These are phyloP conservation scores for Falcaria lacertinaria DNA, from an alignment of 2,888 invertebrate species.

Conservation along the genomic window DNA sequence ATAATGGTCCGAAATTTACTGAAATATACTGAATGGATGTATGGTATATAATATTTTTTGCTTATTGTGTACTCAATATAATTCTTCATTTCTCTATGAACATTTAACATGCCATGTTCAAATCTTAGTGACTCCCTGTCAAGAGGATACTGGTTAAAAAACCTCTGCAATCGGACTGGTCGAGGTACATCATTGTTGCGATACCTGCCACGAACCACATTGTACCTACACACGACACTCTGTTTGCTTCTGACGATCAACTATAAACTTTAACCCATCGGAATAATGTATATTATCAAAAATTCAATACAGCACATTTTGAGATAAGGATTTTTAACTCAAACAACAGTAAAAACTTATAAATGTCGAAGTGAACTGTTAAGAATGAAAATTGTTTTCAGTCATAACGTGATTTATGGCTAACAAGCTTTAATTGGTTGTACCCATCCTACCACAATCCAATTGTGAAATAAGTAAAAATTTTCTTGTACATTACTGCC, in stretches of 20 bases:
- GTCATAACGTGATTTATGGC: not conserved
- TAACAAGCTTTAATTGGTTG: too few species aligned
- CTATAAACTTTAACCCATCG: slow-evolving; percentile 19
- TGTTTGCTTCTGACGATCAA: slow-evolving; percentile 15
- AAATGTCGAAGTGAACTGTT: not conserved
- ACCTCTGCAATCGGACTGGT: slow-evolving; percentile 56
- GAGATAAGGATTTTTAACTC: not conserved
- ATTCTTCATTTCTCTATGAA: too few species aligned
- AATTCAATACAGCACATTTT: not conserved
- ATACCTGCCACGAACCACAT: slow-evolving; percentile 54
- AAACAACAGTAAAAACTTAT: not conserved
- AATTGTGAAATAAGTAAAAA: too few species aligned
- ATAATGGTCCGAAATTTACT: too few species aligned
- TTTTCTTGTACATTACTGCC: too few species aligned
- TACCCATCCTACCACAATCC: too few species aligned
- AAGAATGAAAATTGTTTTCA: not conserved
- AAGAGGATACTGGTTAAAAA: slow-evolving; percentile 63
- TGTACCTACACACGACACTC: slow-evolving; percentile 31
- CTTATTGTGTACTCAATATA: not conserved
- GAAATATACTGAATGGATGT: too few species aligned
- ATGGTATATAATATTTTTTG: not conserved
- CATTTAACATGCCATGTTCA: not conserved
- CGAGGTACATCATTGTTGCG: slow-evolving; percentile 66
- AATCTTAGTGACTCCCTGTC: slow-evolving; percentile 20
- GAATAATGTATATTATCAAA: not conserved